Percentiles rank a stretch among this genome's conserved stretches.
Conservation (phyloP, 2,113 vertebrate genomes). For the Melozone crissalis region DNA sequence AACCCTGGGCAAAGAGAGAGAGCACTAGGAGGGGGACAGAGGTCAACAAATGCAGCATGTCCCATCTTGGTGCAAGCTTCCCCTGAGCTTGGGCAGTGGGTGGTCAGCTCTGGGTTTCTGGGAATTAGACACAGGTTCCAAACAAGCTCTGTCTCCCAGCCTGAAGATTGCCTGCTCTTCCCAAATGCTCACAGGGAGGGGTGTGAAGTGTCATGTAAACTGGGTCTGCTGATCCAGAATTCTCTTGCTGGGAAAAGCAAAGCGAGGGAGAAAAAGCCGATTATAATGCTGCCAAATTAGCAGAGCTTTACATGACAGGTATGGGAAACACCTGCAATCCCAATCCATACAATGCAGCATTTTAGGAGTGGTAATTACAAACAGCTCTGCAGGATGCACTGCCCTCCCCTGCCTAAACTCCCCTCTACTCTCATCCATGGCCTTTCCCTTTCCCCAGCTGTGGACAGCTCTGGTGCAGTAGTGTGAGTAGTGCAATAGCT, state of each 20-base stretch:
- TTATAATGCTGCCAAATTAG: background rate
- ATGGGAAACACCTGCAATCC: background rate
- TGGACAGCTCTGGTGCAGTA: no score
- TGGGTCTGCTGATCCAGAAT: background rate
- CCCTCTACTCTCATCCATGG: background rate
- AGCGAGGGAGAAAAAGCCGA: fast-evolving
- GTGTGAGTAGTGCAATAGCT: background rate
- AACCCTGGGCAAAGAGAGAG: background rate
- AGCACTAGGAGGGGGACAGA: background rate
- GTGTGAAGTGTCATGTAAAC: background rate
- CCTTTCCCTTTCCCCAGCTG: background rate
- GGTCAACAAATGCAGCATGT: fast-evolving
- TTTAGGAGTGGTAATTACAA: background rate
- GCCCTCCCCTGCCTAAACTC: background rate
- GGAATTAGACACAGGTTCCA: background rate
- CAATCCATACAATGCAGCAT: background rate
- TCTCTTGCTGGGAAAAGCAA: background rate
- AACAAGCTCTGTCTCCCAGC: background rate
- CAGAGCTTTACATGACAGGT: background rate
- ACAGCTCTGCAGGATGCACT: background rate
- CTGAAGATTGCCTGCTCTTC: background rate
- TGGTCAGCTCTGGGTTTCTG: background rate
- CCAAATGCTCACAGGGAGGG: background rate
- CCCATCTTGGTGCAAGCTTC: background rate
- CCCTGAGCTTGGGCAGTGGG: background rate